Conservation (phyloP, 2,888 invertebrate genomes). For the Conistra vaccinii region DNA sequence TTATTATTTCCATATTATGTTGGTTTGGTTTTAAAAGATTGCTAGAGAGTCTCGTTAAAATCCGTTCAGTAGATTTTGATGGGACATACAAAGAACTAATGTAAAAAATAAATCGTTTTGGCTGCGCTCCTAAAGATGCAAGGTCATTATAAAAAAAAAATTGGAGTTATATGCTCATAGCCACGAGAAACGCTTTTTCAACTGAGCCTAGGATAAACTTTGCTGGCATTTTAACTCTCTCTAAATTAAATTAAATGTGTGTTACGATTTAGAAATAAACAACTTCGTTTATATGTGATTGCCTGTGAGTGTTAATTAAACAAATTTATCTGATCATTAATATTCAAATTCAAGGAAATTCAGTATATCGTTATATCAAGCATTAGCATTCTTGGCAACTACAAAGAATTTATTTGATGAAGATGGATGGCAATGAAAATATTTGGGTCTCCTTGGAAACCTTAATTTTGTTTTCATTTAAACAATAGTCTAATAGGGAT, state of each 20-base stretch:
- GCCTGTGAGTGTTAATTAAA: too few species aligned
- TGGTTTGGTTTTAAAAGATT: conserved; percentile 10
- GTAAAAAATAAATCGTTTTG: conserved; percentile 52
- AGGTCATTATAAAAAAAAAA: conserved; percentile 6
- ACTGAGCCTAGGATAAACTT: neutral
- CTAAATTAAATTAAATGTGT: neutral
- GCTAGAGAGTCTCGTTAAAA: conserved; percentile 51
- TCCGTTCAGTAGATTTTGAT: conserved; percentile 55
- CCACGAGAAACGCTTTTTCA: neutral
- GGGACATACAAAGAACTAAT: conserved; percentile 19
- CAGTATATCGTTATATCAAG: neutral
- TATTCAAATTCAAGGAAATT: neutral
- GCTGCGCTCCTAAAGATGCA: conserved; percentile 44
- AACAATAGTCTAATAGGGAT: neutral
- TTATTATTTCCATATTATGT: neutral
- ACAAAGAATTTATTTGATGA: neutral
- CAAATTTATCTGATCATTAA: neutral
- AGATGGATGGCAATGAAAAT: neutral
- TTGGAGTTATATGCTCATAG: neutral
- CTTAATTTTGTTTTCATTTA: neutral
- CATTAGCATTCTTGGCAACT: neutral
- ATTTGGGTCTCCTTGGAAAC: neutral
- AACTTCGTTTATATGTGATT: neutral
- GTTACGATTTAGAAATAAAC: neutral
- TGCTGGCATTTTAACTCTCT: too few species aligned